phyloP scores from a whole-genome alignment of 2,113 vertebrate genomes.

The Sturnira hondurensis region DNA sequence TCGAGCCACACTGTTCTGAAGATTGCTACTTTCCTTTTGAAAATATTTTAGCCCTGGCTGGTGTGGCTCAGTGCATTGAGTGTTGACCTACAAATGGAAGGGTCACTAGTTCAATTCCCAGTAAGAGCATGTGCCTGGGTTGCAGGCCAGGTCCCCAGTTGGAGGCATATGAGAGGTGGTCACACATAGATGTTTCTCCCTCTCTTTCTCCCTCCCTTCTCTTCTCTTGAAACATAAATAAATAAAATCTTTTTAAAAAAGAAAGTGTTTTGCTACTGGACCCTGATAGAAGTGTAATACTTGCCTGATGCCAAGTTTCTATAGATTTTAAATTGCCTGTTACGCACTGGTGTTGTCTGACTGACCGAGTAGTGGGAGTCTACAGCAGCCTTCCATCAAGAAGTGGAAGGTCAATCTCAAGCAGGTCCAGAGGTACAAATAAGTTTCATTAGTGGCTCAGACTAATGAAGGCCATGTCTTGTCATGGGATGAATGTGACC shows the following conservation, averaged over 20 bases:
- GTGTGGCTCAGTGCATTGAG: no score
- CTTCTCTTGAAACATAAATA: no score
- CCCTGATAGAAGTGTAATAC: background rate
- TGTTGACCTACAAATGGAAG: no score
- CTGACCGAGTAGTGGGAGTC: background rate
- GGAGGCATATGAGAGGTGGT: no score
- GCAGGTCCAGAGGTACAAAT: background rate
- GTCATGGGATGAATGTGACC: background rate
- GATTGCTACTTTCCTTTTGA: background rate
- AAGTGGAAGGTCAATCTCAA: background rate
- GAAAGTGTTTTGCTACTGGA: background rate
- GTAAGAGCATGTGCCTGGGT: no score
- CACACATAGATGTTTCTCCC: no score
- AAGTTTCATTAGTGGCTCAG: background rate
- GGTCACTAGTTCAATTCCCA: no score
- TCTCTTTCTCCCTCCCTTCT: no score
- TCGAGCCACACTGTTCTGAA: background rate
- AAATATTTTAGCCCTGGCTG: background rate
- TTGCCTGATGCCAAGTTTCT: background rate
- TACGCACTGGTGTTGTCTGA: background rate
- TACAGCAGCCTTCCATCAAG: background rate
- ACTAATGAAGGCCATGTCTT: background rate
- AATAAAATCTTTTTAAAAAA: no score
- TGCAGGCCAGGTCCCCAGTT: no score
- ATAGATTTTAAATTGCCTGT: background rate